These are phyloP conservation scores for Mimumesa dahlbomi DNA, from an alignment of 2,888 invertebrate genomes.

Conservation along the genomic window DNA sequence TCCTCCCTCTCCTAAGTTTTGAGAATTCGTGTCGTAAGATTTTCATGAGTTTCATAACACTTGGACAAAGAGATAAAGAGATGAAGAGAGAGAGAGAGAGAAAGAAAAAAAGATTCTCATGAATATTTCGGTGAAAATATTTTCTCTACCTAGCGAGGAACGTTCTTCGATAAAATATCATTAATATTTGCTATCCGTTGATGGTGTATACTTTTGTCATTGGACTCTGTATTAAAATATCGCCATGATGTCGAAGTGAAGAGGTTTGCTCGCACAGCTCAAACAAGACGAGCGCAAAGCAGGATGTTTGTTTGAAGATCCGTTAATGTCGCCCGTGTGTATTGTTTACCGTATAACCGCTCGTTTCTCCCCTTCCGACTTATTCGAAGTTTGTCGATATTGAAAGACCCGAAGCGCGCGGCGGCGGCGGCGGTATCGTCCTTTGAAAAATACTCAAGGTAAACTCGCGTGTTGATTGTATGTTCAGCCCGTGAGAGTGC, in stretches of 20 bases:
- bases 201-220: no score
- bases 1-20: background rate
- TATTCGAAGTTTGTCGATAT: constrained; percentile 65
- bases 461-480: constrained; percentile 68
- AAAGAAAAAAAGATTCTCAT: no score
- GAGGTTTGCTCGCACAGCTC: constrained; percentile 41
- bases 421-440: constrained; percentile 65
- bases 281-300: constrained; percentile 65
- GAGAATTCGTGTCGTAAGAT: background rate
- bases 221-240: background rate
- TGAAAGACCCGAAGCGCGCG: constrained; percentile 64
- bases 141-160: no score
- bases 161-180: background rate
- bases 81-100: no score
- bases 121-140: no score
- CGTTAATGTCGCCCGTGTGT: constrained; percentile 72
- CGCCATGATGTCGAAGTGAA: background rate
- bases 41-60: no score
- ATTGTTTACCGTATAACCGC: constrained; percentile 71
- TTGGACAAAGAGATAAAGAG: no score
- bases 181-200: no score
- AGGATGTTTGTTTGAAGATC: constrained; percentile 74
- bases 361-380: constrained; percentile 51
- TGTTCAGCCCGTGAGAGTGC: constrained; percentile 63
- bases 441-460: constrained; percentile 74